phyloP scores from a whole-genome alignment of 1,140 invertebrate genomes.

The Drosophila nebulosa region DNA sequence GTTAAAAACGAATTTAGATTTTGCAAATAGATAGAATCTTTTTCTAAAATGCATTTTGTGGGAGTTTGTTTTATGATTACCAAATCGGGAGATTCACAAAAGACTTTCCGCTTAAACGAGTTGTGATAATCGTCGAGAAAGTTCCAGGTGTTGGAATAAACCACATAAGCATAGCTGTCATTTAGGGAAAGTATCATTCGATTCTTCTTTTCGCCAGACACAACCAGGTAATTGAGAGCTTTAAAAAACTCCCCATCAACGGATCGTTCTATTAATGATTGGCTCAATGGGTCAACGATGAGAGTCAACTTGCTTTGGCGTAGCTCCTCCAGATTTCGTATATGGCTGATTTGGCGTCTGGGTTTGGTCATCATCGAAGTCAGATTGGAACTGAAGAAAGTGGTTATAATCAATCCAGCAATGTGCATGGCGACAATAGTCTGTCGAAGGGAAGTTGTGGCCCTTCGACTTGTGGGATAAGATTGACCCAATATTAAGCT shows the following conservation, averaged over 20 bases:
- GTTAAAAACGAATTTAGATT: neutral
- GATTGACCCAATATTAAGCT: constrained; percentile 29
- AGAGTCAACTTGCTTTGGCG: constrained; percentile 17
- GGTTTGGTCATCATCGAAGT: constrained; percentile 32
- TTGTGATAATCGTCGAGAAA: neutral
- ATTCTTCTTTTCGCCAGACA: neutral
- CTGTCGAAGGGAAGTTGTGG: constrained; percentile 13
- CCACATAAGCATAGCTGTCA: neutral
- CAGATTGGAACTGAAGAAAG: constrained; percentile 27
- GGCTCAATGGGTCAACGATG: neutral
- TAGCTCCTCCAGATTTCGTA: constrained; percentile 25
- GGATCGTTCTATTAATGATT: neutral
- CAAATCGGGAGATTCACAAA: neutral
- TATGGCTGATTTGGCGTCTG: neutral
- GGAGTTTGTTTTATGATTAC: neutral
- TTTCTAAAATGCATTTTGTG: neutral
- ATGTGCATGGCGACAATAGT: constrained; percentile 25
- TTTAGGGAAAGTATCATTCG: neutral
- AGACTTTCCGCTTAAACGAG: neutral
- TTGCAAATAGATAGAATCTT: constrained; percentile 9
- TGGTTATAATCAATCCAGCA: constrained; percentile 27
- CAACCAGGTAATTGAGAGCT: neutral
- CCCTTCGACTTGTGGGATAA: neutral
- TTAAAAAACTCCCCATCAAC: neutral
- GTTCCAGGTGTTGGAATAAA: neutral